Evolutionary conservation across 2,797 vertebrate species (phyloP), one percentile per base, ranked within the genome.

Genomic region (Gobionotothen gibberifrons): DNA sequence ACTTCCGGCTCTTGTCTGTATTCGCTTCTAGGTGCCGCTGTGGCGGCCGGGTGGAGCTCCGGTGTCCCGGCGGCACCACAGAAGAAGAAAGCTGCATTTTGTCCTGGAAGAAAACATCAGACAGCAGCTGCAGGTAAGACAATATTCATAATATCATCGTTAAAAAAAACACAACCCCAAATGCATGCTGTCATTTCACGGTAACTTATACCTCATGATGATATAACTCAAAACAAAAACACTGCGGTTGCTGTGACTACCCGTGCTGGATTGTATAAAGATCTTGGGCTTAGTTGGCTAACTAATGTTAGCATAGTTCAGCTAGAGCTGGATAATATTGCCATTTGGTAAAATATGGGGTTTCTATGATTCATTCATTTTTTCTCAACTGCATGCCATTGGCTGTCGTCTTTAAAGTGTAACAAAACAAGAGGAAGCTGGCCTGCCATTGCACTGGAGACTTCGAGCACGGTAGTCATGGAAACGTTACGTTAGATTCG

Each of bases 251-350:
- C 14, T 6, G 5, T 8, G 19, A 21, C 19, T 62, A 15, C 57
- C 17, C 44, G 9, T 32, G 0, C 11, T 48, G 14, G 9, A 22
- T 63, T 66, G 1, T 22, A 61, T 22, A 61, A 17, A 68, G 3
- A 56, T 15, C 21, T 21, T 63, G 52, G 51, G 87, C 81, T 85
- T 74, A 71, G 42, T 59, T n/a, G 21, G 82, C 87, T 84, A 87
- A 68, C 39, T 72, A 19, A 1, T 68, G 76, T 75, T 90, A 92
- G 87, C 90, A 67, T 75, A 26, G 51, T 19, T 66, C 19, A 56
- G 29, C 47, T 76, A 43, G 4, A 47, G 22, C 62, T 68, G 40
- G 9, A 42, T 2, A 48, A 2, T 16, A 3, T 64, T 16, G 0
- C 1, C 0, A 13, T 44, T 54, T 46, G 22, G 4, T 13, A 16